Evolutionary conservation across 2,113 vertebrate genomes (phyloP).

Genomic region (Ascaphus truei): DNA sequence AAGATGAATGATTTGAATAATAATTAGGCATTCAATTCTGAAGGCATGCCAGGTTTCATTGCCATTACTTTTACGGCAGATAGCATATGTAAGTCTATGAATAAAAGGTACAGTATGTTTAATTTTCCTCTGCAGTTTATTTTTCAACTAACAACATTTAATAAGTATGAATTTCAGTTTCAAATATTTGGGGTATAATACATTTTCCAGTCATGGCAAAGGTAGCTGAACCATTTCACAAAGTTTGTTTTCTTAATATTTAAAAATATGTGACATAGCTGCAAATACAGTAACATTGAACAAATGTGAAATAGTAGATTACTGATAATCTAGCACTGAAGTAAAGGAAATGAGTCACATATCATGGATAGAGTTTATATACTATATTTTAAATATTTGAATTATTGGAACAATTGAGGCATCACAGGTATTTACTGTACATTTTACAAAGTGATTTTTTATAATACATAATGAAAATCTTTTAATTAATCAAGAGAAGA

Average conservation of each 20-base stretch:
- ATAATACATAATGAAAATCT: too few species aligned
- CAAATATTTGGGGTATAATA: conserved; percentile 15
- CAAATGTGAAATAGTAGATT: neutral
- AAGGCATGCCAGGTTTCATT: conserved; percentile 28
- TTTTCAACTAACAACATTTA: neutral
- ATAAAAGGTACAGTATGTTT: conserved; percentile 4
- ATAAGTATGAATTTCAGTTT: neutral
- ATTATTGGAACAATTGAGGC: too few species aligned
- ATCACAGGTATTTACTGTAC: too few species aligned
- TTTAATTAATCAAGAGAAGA: too few species aligned
- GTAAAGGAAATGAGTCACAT: too few species aligned
- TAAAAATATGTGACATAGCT: neutral
- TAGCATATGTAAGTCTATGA: conserved; percentile 32
- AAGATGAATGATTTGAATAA: conserved; percentile 14
- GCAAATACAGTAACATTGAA: neutral
- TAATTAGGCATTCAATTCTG: conserved; percentile 29
- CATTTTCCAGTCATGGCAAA: neutral
- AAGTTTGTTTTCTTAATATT: neutral
- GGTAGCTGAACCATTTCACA: neutral
- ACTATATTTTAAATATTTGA: too few species aligned
- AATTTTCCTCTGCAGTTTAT: conserved; percentile 13
- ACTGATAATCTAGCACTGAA: neutral
- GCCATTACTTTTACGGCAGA: conserved; percentile 17
- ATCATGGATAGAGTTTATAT: too few species aligned
- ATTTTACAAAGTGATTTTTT: too few species aligned